Conservation (phyloP, 1,140 invertebrate genomes). For the Drosophila orena region DNA sequence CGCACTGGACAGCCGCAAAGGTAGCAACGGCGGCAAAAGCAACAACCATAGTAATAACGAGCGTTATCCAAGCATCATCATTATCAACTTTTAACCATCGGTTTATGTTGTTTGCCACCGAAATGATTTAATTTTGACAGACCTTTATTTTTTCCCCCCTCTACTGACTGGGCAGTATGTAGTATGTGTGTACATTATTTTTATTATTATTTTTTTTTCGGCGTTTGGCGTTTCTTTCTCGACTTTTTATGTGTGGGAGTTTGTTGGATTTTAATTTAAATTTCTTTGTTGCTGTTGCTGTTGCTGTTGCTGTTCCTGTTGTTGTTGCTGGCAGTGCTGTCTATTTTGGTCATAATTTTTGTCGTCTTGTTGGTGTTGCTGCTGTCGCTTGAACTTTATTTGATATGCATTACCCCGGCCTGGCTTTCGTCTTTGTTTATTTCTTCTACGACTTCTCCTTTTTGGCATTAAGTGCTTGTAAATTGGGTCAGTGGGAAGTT, state of each 20-base stretch:
- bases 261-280: constrained; percentile 83
- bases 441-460: constrained; percentile 83
- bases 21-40: constrained; percentile 16
- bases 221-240: constrained; percentile 71
- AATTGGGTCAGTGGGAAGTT: constrained; percentile 84
- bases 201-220: too few species aligned
- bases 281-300: constrained; percentile 66
- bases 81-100: constrained; percentile 84
- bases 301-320: constrained; percentile 65
- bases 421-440: constrained; percentile 82
- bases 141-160: constrained; percentile 72
- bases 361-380: constrained; percentile 52
- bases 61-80: constrained; percentile 82
- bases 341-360: constrained; percentile 69
- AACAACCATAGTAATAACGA: constrained; percentile 75
- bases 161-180: constrained; percentile 7
- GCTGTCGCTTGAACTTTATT: constrained; percentile 71
- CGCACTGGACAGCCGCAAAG: constrained; percentile 72
- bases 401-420: constrained; percentile 82
- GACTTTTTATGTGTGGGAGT: constrained; percentile 82
- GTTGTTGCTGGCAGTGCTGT: constrained; percentile 44
- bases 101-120: constrained; percentile 82
- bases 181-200: constrained; percentile 23
- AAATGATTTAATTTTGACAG: constrained; percentile 84
- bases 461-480: constrained; percentile 83